Base-by-base conservation (phyloP, 2,888 invertebrate species). In the Melanostoma scalare region DNA sequence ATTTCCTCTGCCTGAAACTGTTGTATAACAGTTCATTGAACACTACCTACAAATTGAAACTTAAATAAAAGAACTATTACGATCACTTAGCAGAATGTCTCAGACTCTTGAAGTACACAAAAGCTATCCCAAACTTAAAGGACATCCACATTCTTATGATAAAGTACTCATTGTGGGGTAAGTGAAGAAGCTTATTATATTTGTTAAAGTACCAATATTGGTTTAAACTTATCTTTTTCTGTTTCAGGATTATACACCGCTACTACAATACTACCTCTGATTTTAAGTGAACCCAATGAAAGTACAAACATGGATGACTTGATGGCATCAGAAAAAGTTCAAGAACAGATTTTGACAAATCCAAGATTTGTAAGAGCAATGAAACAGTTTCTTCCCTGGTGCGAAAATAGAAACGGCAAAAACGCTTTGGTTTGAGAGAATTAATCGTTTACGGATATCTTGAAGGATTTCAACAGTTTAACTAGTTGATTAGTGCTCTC, bases 61-160 rank as follows among this genome's bases (percentile, higher is more conserved):
- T 20, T 20, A 20, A 20, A 20, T 20, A 20, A 20, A 20, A 20
- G 20, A 20, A 20, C 20, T 90, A 90, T 80, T 89, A 90, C 46
- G 80, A 81, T 9, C 81, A 88, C 30, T 85, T 90, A 6, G 75
- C 86, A 3, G 86, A 88, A 10, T 86, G 87, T 67, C 73, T 90
- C 0, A 85, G 81, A 31, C 38, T 89, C 0, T 61, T 90, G 2
- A 80, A 87, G 3, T 90, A 89, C 44, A 8, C 76, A 0, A 88
- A 87, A 55, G 1, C 78, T 0, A 3, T 89, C 36, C 90, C 90
- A 1, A 86, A 76, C 1, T 71, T 90, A 5, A 85, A 86, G 52
- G 89, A 90, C 8, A 84, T 91, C 9, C 90, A 91, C 6, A 87
- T 79, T 4, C 81, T 86, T 3, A 67, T 90, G 87, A 40, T 88